Evolutionary conservation across 2,888 invertebrate species (phyloP), one percentile per base, ranked within the genome.

Genomic region (Gari tellinella): DNA sequence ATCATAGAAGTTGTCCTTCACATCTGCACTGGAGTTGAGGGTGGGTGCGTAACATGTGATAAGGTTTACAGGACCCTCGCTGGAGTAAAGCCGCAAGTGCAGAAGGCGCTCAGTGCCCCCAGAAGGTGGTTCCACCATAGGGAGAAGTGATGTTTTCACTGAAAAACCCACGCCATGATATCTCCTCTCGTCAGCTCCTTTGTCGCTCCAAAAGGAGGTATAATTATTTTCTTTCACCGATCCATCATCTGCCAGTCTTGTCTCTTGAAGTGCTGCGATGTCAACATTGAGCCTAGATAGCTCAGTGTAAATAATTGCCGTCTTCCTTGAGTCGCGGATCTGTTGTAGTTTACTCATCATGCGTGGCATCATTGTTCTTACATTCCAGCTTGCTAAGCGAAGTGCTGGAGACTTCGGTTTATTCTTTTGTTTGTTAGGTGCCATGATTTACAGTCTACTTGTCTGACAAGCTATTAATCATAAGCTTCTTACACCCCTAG

Each of bases 241-340:
- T 12, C 49, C 52, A 5, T 3, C 3, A 2, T 31, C 26, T 19
- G 55, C 55, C 7, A 55, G 55, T 21, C 55, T n/a, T 17, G 55
- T 55, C 21, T 55, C 23, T 10, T 55, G 55, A 5, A 55, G 23
- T 12, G 21, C 55, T 19, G 38, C 55, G 15, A 55, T 55, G 40
- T 55, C 55, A 4, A 40, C 40, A 21, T 55, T n/a, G 12, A 52
- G 17, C n/a, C n/a, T n/a, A n/a, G n/a, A n/a, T 14, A 40, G 14
- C 15, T 40, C 40, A 14, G 40, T 12, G 40, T 40, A 8, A 40
- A 40, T 40, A 8, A 40, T 14, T 12, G 40, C 40, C 15, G 8
- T 40, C 15, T 40, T 40, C 10, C 40, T 14, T 12, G 40, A 12
- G 40, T 40, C 40, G 40, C 15, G 8, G 40, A 40, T 40, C 40